Base-by-base conservation (phyloP, 2,797 vertebrate genomes). In the Pachyuromys duprasi region DNA sequence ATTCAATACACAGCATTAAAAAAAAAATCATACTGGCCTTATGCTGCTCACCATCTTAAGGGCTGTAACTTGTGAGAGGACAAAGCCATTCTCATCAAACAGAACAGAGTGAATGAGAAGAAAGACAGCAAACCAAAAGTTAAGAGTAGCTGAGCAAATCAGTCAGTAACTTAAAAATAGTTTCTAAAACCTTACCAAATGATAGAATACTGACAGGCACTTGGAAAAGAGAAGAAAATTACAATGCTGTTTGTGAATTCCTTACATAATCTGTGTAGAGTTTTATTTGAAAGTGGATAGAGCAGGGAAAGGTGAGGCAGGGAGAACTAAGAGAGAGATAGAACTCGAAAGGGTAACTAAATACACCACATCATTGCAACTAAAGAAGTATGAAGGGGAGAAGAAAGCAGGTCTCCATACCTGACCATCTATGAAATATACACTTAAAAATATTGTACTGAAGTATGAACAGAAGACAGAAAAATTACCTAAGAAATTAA, bases 401-500 rank as follows among this genome's bases (percentile, higher is more conserved):
- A 65, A 67, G 55, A 76, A 60, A 91, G 20, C 67, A 5, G 26
- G 3, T 72, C 9, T 42, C 31, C 78, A 14, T 42, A 87, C 20
- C 65, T 92, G 45, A 82, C 15, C 26, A 36, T 42, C 31, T 78
- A 82, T 67, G n/a, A 94, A 86, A 55, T 18, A 2, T 57, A 26
- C 20, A 80, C 75, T 88, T 4, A 3, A 55, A 89, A 84, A 20
- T 67, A 12, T 78, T 86, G 36, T 7, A 74, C n/a, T 67, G 45
- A 0, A 62, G 26, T 31, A 11, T 42, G 62, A 13, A 70, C 42
- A 76, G 74, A 86, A 79, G 28, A 24, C 14, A 84, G 28, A 84
- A 94, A 72, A 87, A 90, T 70, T 74, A 93, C 6, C 36, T 55
- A 65, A 42, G 31, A 17, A 53, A 33, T 84, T 94, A 88, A 72